These are phyloP conservation scores for Cacoxenus indagator DNA, from an alignment of 2,888 invertebrate genomes.

Conservation along the genomic window DNA sequence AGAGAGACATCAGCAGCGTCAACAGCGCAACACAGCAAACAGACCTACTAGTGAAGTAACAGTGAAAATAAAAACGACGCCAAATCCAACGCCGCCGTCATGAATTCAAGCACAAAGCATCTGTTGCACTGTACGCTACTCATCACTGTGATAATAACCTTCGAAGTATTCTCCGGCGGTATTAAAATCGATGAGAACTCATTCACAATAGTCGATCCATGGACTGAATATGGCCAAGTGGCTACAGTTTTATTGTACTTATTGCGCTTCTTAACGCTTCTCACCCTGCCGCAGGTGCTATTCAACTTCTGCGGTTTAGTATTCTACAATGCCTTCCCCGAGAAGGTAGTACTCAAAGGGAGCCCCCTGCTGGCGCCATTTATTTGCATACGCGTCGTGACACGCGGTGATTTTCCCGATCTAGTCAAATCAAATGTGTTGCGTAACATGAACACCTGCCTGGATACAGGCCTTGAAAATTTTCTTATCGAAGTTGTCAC, in stretches of 20 bases:
- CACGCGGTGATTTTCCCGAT: conserved; percentile 93
- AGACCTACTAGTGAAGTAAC: too few relatives aligned
- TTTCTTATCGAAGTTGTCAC: conserved; percentile 97
- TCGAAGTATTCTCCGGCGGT: conserved; percentile 79
- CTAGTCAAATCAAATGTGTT: conserved; percentile 89
- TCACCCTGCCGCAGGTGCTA: conserved; percentile 90
- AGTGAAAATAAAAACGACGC: background rate
- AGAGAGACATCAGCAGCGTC: background rate
- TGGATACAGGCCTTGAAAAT: conserved; percentile 92
- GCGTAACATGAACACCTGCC: conserved; percentile 88
- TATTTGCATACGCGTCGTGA: conserved; percentile 94
- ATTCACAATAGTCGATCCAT: conserved; percentile 79
- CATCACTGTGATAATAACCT: conserved; percentile 80
- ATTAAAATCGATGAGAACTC: conserved; percentile 74
- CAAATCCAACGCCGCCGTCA: too few relatives aligned
- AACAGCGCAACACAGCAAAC: too few relatives aligned
- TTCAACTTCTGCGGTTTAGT: conserved; percentile 86
- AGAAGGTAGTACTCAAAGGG: conserved; percentile 88
- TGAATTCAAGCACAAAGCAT: conserved; percentile 77
- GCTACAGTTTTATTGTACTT: conserved; percentile 83
- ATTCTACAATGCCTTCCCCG: conserved; percentile 94
- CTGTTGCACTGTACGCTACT: conserved; percentile 84
- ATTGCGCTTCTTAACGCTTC: conserved; percentile 83
- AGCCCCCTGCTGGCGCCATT: conserved; percentile 94
- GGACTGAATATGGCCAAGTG: conserved; percentile 84